Base-by-base conservation (phyloP, 2,797 vertebrate species). In the Diceros bicornis region DNA sequence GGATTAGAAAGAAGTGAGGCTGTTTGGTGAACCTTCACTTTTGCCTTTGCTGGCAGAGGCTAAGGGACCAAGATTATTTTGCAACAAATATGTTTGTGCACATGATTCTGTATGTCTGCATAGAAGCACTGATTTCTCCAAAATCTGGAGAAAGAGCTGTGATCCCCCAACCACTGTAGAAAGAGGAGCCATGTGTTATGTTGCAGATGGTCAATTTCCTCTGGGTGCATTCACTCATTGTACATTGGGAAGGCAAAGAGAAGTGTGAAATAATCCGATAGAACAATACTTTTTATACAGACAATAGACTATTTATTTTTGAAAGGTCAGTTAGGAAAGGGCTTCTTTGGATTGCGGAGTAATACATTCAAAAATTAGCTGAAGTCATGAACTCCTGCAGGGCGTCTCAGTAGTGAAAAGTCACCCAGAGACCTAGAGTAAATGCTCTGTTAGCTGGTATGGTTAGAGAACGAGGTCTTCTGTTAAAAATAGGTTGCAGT, bases 291-390 rank as follows among this genome's bases (percentile, higher is more conserved):
- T 95, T 94, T 89, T 81, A 69, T 62, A 68, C 25, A 83, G 62
- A 93, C 25, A 95, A 81, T 62, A 3, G 50, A 74, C 61, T 90
- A 79, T 91, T 97, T 96, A 90, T 77, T 96, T 92, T 89, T 69
- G n/a, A 96, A 97, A 96, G 89, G 25, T 93, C 89, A 95, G 57
- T 85, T 83, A 93, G 82, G 47, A 96, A 95, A 96, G 68, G 47
- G 50, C 91, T 61, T 50, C 32, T 81, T 52, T 84, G 81, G 27
- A 88, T 68, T 83, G 47, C 62, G n/a, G 25, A 93, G n/a, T 52
- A 81, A 75, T n/a, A 89, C 32, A 86, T 84, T 93, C 64, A 62
- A 97, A 96, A 96, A 97, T 97, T 55, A 96, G 66, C 68, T 93
- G 37, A 87, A 87, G 64, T 92, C 81, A 37, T 84, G 83, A 94